Base-by-base conservation (phyloP, 2,113 vertebrate species). In the Ctenodactylus gundi region DNA sequence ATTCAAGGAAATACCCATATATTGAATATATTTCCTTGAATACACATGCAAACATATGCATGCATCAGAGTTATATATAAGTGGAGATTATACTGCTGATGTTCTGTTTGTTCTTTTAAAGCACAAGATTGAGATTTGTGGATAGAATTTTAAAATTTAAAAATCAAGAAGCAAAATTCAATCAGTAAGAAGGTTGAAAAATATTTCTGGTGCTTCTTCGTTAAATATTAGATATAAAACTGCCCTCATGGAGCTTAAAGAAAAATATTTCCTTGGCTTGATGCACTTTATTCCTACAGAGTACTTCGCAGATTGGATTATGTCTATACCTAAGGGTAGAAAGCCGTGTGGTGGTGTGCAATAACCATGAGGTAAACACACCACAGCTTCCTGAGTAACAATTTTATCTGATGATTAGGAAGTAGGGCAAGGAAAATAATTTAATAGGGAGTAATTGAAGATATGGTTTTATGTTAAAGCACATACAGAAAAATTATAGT, bases 401-500 rank as follows among this genome's bases (percentile, higher is more conserved):
- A 80, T 93, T 93, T 94, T 84, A 86, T 90, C 89, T 67, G 68
- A 76, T 86, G 91, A 75, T 91, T 77, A 86, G 80, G 53, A 94
- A 53, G 58, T 44, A 83, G 11, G 86, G 64, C 34, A 62, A 92
- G 78, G 77, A 83, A 91, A 84, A 82, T 83, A 88, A 97, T 94
- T 85, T 93, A 93, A 93, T 84, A 91, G 75, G 86, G 82, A 95
- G 84, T 88, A 95, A 92, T 39, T 91, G 83, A 86, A 92, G 87
- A 83, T 86, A 92, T 75, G 75, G 46, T 72, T 96, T 95, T 76
- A 88, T 88, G 86, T 89, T 91, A 94, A 94, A 84, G 93, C 49
- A 88, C 41, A 84, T 64, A 88, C 25, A 80, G 83, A 87, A 93
- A 91, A 80, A 83, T 75, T 95, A 80, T 55, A 91, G 57, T 21